phyloP scores from a whole-genome alignment of 2,113 vertebrate species.

The Peromyscus polionotus region DNA sequence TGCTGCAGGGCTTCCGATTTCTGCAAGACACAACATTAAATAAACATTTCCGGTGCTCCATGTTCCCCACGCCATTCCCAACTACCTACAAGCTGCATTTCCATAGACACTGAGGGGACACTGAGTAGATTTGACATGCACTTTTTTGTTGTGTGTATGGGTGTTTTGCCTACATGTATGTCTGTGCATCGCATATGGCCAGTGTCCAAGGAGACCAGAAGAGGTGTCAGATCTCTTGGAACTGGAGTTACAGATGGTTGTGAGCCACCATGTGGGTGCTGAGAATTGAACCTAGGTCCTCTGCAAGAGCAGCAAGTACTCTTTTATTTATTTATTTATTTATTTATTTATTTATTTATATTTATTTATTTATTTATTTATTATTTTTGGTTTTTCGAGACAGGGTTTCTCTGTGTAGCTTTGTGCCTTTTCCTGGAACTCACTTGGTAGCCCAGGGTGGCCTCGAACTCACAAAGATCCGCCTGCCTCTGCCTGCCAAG shows the following conservation, averaged over 20 bases:
- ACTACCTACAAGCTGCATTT: background rate
- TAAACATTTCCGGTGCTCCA: background rate
- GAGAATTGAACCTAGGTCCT: background rate
- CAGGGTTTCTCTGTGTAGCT: no score
- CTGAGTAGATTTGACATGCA: background rate
- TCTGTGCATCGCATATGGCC: background rate
- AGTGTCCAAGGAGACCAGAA: background rate
- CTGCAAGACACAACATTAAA: background rate
- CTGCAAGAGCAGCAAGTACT: background rate
- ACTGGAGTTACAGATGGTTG: background rate
- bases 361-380: no score
- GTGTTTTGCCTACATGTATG: background rate
- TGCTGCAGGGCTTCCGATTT: conserved; percentile 59
- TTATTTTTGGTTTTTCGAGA: no score
- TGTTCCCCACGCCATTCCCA: background rate
- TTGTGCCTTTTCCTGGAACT: no score
- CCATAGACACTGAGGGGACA: background rate
- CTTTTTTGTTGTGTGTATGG: background rate
- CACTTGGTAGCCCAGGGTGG: no score
- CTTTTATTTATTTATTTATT: no score
- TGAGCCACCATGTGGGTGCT: background rate
- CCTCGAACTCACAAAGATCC: no score
- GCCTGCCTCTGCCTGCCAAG: no score
- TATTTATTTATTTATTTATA: no score
- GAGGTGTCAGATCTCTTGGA: background rate